Evolutionary conservation across 2,888 invertebrate genomes (phyloP).

Genomic region (Pyrochroa serraticornis): DNA sequence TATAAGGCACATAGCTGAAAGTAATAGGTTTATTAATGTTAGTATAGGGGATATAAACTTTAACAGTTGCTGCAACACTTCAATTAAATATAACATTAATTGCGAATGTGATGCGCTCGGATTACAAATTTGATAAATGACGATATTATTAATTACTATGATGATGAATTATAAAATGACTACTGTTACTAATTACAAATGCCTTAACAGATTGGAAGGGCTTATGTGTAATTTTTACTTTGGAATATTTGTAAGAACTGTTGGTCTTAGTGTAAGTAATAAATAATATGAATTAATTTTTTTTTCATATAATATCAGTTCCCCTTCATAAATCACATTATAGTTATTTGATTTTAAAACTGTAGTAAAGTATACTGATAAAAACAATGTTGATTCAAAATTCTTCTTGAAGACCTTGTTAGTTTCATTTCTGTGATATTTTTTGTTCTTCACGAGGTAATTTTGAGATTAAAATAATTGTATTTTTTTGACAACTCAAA

Average conservation of each 20-base stretch:
- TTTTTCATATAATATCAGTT: too few relatives aligned
- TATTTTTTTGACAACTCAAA: not conserved
- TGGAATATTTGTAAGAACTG: too few relatives aligned
- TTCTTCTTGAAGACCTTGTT: not conserved
- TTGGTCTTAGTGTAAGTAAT: slow-evolving; percentile 4
- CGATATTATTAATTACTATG: slow-evolving; percentile 6
- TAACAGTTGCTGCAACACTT: slow-evolving; percentile 8
- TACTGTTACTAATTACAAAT: slow-evolving; percentile 5
- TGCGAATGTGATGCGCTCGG: slow-evolving; percentile 8
- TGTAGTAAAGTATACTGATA: not conserved
- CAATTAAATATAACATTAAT: slow-evolving; percentile 12
- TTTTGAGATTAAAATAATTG: slow-evolving; percentile 1
- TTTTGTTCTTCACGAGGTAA: slow-evolving; percentile 1
- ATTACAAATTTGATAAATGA: slow-evolving; percentile 10
- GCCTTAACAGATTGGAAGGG: too few relatives aligned
- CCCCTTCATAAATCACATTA: slow-evolving; percentile 6
- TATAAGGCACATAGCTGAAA: slow-evolving; percentile 10
- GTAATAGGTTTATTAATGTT: slow-evolving; percentile 14
- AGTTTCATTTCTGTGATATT: not conserved
- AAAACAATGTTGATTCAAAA: not conserved
- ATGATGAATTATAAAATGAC: slow-evolving; percentile 7
- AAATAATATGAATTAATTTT: slow-evolving; percentile 4
- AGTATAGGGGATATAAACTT: slow-evolving; percentile 11
- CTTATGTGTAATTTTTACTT: too few relatives aligned
- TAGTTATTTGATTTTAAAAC: slow-evolving; percentile 4